Evolutionary conservation across 2,888 invertebrate species (phyloP), one percentile per base, ranked within the genome.

Genomic region (Chrysolina haemoptera): DNA sequence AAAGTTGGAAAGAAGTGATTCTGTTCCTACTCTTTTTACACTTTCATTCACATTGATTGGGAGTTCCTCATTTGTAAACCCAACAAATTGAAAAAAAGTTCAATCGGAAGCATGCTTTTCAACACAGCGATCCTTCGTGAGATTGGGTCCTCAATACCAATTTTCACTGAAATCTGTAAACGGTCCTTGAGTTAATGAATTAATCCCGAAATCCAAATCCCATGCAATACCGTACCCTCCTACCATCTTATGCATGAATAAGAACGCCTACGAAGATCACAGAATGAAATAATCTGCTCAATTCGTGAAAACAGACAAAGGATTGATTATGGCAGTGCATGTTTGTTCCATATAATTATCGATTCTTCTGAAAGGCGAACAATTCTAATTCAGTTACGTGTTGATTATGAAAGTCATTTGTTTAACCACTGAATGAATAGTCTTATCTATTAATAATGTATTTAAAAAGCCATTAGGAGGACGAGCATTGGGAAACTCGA

Each of bases 401-500:
- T 48, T 48, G 48, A 48, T 48, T 8, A 16, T 48, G 16, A 16
- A 48, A 48, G 48, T 48, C 48, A 16, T 48, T 48, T 48, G 48
- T 48, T 48, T 10, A 65, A 48, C 65, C 27, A 48, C 10, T 41
- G 27, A 9, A 65, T 65, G 12, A n/a, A 65, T 22, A 65, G n/a
- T 48, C 48, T 65, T 65, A 65, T 65, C 65, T 65, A 65, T 8
- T 48, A 46, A 41, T 65, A 48, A 48, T 35, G 48, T 48, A 65
- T 48, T 48, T 41, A 48, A 22, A 65, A 65, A 65, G 48, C 65
- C 65, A 65, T 65, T 65, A 65, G 48, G 18, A 27, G 20, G 48
- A 16, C 48, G 20, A 20, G 11, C 20, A 16, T n/a, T 41, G 2
- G 65, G 48, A 65, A 65, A 65, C 11, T 65, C 27, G 22, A 65